Conservation (phyloP, 2,797 vertebrate species). For the Hybognathus amarus region DNA sequence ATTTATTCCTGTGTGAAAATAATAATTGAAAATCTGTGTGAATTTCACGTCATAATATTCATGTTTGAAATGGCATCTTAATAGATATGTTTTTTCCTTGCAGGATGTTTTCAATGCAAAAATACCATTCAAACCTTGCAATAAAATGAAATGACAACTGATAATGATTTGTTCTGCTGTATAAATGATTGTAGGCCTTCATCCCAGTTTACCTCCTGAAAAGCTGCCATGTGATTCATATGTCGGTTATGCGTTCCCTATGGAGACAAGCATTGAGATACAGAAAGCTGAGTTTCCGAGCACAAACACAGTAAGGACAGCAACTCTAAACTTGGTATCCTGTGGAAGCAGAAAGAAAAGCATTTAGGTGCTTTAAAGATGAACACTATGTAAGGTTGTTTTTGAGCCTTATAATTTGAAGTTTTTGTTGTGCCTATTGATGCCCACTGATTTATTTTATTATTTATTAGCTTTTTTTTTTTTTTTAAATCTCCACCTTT, state of each 20-base stretch:
- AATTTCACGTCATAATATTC: slow-evolving; percentile 36
- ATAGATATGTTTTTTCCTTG: slow-evolving; percentile 20
- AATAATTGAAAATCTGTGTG: slow-evolving; percentile 20
- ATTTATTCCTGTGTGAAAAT: slow-evolving; percentile 38
- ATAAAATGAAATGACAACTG: slow-evolving; percentile 47
- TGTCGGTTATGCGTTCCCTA: slow-evolving; percentile 70
- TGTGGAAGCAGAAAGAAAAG: slow-evolving; percentile 57
- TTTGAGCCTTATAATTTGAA: neutral
- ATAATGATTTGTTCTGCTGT: slow-evolving; percentile 9
- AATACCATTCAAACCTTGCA: slow-evolving; percentile 29
- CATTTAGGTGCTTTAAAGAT: neutral
- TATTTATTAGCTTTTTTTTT: neutral
- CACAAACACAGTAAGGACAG: slow-evolving; percentile 77
- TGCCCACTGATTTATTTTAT: neutral
- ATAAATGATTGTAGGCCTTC: neutral
- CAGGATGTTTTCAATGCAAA: slow-evolving; percentile 39
- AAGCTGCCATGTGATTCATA: neutral
- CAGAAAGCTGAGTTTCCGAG: slow-evolving; percentile 81
- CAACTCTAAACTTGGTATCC: slow-evolving; percentile 78
- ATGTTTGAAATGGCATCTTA: slow-evolving; percentile 21
- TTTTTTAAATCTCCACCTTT: neutral
- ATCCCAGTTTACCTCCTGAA: neutral
- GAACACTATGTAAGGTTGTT: neutral
- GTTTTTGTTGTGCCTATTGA: neutral
- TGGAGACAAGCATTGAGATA: slow-evolving; percentile 73